Percentiles rank a stretch among this genome's conserved stretches.
Evolutionary conservation across 1,140 invertebrate genomes (phyloP).

Genomic region (Drosophila bifasciata): DNA sequence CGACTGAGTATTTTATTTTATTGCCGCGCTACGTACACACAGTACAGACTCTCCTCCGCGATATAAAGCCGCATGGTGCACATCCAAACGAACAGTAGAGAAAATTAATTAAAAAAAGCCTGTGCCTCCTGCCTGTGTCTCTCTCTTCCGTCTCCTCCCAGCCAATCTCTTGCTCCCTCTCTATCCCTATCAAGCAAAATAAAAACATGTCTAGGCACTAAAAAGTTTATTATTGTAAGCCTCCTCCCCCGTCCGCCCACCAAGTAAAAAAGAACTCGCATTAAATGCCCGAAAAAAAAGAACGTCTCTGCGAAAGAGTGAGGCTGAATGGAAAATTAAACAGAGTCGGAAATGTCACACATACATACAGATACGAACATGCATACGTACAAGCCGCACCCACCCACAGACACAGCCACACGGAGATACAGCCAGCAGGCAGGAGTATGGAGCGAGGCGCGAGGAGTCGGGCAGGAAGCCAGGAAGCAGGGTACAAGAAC

Average conservation of each 20-base stretch:
- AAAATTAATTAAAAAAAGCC: slow-evolving; percentile 79
- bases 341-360: slow-evolving; percentile 80
- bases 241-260: too few relatives aligned
- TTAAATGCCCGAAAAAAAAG: slow-evolving; percentile 70
- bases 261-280: slow-evolving; percentile 69
- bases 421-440: slow-evolving; percentile 56
- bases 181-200: slow-evolving; percentile 44
- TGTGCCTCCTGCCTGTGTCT: slow-evolving; percentile 33
- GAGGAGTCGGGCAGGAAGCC: background rate
- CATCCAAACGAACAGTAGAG: slow-evolving; percentile 54
- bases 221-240: slow-evolving; percentile 75
- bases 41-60: slow-evolving; percentile 33
- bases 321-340: slow-evolving; percentile 76
- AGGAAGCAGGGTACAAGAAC: slow-evolving; percentile 42
- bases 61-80: slow-evolving; percentile 42
- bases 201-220: slow-evolving; percentile 80
- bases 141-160: background rate
- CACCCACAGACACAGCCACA: slow-evolving; percentile 26
- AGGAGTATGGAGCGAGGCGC: slow-evolving; percentile 8
- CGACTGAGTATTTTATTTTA: slow-evolving; percentile 66
- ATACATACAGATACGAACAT: slow-evolving; percentile 26
- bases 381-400: slow-evolving; percentile 63
- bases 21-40: slow-evolving; percentile 57
- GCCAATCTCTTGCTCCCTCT: background rate
- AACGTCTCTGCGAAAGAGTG: slow-evolving; percentile 46